Evolutionary conservation across 2,113 vertebrate genomes (phyloP).

Genomic region (Prionailurus bengalensis): DNA sequence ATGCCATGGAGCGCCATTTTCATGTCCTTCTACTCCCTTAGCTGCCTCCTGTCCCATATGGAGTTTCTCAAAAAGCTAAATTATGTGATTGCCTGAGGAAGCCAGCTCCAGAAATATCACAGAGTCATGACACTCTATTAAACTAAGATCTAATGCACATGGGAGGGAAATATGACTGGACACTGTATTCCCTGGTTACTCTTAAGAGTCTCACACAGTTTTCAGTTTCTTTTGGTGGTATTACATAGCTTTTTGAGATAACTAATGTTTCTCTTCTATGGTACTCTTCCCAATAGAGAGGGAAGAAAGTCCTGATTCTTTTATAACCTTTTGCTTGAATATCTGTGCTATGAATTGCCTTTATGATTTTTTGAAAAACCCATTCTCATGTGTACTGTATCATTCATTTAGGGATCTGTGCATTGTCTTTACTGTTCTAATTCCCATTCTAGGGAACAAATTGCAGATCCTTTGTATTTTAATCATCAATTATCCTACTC

Average conservation of each 20-base stretch:
- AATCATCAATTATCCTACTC: not conserved
- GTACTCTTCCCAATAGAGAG: not conserved
- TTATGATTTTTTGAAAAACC: not conserved
- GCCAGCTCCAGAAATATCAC: not conserved
- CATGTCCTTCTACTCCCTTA: not conserved
- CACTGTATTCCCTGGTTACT: not conserved
- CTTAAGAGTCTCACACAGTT: not conserved
- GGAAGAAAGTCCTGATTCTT: not conserved
- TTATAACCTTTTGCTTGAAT: not conserved
- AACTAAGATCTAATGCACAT: not conserved
- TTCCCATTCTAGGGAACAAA: not conserved
- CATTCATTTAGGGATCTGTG: not conserved
- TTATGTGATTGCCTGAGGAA: not conserved
- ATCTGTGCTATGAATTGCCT: not conserved
- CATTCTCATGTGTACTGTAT: not conserved
- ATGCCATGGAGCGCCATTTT: not conserved
- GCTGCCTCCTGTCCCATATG: not conserved
- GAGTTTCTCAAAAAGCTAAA: not conserved
- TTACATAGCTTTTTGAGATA: not conserved
- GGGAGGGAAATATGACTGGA: not conserved
- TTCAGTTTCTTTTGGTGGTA: not conserved
- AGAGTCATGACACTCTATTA: not conserved
- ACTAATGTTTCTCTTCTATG: not conserved
- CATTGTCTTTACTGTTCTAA: not conserved
- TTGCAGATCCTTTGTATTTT: not conserved